phyloP scores from a whole-genome alignment of 2,113 vertebrate species.

The Drymodes brunneopygia region DNA sequence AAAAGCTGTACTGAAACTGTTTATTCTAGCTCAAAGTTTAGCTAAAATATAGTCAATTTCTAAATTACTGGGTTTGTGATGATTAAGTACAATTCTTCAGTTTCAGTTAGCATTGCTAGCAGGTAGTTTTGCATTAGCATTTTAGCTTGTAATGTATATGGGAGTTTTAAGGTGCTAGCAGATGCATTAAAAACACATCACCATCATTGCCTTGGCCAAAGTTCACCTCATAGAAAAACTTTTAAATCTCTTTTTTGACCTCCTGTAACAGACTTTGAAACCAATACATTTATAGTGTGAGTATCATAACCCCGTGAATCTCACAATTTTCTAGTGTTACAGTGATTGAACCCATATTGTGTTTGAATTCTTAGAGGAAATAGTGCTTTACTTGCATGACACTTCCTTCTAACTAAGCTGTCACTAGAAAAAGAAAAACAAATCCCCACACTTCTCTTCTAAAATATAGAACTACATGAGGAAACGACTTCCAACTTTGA shows the following conservation, averaged over 20 bases:
- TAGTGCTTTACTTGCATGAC: neutral
- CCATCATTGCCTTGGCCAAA: neutral
- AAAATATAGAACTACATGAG: neutral
- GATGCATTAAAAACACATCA: neutral
- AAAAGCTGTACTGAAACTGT: neutral
- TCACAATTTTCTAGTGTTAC: neutral
- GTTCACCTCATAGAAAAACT: neutral
- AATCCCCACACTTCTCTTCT: neutral
- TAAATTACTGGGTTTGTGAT: neutral
- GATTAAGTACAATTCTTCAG: neutral
- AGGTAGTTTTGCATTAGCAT: neutral
- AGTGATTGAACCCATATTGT: neutral
- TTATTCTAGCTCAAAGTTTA: neutral
- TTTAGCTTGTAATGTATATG: neutral
- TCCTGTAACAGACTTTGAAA: neutral
- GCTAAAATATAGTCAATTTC: neutral
- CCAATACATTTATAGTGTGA: neutral
- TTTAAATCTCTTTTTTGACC: neutral
- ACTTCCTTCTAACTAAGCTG: neutral
- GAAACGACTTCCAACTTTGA: neutral
- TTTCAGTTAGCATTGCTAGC: neutral
- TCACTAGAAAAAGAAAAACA: neutral
- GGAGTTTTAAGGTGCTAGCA: neutral
- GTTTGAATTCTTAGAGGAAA: neutral
- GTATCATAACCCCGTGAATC: neutral